Percentiles rank a stretch among this genome's conserved stretches.
These are phyloP conservation scores for Struthio camelus DNA, from an alignment of 2,113 vertebrate species.

Conservation along the genomic window DNA sequence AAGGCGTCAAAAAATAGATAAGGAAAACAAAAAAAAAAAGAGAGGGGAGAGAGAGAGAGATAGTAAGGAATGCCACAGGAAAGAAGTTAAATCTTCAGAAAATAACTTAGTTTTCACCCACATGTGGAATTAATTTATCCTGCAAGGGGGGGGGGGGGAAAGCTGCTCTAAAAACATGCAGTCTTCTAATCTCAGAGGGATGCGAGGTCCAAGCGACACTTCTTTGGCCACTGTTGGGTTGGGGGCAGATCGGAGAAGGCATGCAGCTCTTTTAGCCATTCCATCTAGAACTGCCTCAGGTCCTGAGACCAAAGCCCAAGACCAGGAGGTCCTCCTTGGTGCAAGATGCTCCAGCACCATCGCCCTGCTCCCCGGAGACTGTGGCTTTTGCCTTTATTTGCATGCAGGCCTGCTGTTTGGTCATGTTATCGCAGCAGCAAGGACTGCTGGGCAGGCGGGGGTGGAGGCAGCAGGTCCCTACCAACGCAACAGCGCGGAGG, in stretches of 20 bases:
- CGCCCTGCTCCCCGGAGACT: neutral
- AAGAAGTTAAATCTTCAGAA: constrained; percentile 74
- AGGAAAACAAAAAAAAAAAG: neutral
- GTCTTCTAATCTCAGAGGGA: neutral
- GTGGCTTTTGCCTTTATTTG: too few relatives aligned
- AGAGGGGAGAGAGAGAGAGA: constrained; percentile 22
- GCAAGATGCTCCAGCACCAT: neutral
- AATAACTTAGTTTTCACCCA: constrained; percentile 83
- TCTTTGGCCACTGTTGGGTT: neutral
- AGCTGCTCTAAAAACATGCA: neutral
- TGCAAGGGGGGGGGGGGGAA: neutral
- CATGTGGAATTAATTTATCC: constrained; percentile 79
- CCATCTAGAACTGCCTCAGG: neutral
- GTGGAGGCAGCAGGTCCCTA: neutral
- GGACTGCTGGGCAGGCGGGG: neutral
- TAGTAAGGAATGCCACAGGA: constrained; percentile 68
- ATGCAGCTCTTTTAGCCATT: neutral
- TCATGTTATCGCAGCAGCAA: neutral
- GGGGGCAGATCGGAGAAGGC: neutral
- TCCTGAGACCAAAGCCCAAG: neutral
- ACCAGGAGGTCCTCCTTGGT: neutral
- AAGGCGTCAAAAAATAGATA: constrained; percentile 66
- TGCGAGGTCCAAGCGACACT: neutral
- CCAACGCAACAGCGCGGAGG: neutral
- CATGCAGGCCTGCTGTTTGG: too few relatives aligned